A percentile compares a stretch with the other conserved stretches of the same genome.
These are phyloP conservation scores for Cuculus canorus DNA, from an alignment of 2,797 vertebrate genomes.

Conservation along the genomic window DNA sequence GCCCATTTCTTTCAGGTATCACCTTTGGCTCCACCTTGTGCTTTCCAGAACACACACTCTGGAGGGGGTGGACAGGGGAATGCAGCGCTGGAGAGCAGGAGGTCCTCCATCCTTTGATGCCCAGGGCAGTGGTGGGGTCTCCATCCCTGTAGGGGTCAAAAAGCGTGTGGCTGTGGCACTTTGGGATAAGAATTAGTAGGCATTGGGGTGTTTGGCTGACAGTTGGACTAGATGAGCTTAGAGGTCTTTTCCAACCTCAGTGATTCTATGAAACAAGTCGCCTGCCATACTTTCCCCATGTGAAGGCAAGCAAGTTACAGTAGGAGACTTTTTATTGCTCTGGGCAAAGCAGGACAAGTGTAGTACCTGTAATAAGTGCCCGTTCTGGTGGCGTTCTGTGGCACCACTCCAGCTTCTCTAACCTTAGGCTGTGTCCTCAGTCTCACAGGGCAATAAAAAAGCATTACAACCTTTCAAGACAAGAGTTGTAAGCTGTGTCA, in stretches of 20 bases:
- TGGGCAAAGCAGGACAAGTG: background rate
- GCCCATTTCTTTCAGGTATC: background rate
- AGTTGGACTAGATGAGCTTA: no score
- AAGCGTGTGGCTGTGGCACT: no score
- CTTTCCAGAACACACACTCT: background rate
- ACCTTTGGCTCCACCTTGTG: fast-evolving
- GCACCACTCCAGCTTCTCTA: background rate
- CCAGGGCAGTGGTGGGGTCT: no score
- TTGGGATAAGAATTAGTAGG: no score
- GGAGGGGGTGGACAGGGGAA: no score
- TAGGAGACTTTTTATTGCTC: background rate
- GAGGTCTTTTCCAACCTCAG: no score
- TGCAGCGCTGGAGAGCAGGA: background rate
- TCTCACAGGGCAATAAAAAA: background rate
- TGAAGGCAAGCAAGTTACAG: background rate
- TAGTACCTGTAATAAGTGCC: fast-evolving
- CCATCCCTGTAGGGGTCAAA: no score
- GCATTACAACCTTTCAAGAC: background rate
- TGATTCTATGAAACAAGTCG: fast-evolving
- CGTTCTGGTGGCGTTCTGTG: no score
- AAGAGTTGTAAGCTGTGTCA: fast-evolving
- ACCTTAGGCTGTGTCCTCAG: background rate
- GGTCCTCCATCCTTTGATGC: no score
- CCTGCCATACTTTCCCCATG: fast-evolving
- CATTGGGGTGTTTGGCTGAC: no score